Evolutionary conservation across 2,113 vertebrate genomes (phyloP).

Genomic region (Tangachromis dhanisi): DNA sequence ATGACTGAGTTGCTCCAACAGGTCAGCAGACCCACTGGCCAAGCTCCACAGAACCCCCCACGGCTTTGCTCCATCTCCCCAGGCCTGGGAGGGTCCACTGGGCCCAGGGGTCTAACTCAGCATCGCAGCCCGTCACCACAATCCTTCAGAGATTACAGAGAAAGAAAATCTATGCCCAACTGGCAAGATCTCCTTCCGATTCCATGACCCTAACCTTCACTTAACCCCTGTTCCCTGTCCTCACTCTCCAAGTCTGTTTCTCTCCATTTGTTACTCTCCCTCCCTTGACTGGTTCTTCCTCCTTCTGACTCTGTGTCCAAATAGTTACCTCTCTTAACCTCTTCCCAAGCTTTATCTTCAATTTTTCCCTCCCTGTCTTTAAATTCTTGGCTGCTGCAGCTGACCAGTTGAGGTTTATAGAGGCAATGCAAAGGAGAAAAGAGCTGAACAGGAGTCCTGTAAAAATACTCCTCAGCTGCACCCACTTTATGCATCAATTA

Average conservation of each 20-base stretch:
- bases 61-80: slow-evolving; percentile 22
- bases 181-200: slow-evolving; percentile 40
- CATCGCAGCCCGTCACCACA: slow-evolving; percentile 5
- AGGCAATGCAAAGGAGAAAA: not conserved
- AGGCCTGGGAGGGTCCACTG: slow-evolving; percentile 37
- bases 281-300: slow-evolving; percentile 2
- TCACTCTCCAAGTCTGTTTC: not conserved
- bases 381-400: slow-evolving; percentile 32
- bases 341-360: slow-evolving; percentile 47
- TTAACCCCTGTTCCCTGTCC: slow-evolving; percentile 12
- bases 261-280: slow-evolving; percentile 1
- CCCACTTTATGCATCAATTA: not conserved
- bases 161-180: slow-evolving; percentile 14
- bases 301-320: slow-evolving; percentile 4
- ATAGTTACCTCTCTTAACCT: slow-evolving; percentile 51
- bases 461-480: not conserved
- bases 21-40: slow-evolving; percentile 47
- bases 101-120: slow-evolving; percentile 35
- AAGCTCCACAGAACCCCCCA: slow-evolving; percentile 42
- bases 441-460: not conserved
- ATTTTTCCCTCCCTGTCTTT: not conserved
- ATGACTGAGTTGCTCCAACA: slow-evolving; percentile 44
- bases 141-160: slow-evolving; percentile 4
- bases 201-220: slow-evolving; percentile 41
- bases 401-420: not conserved